These are phyloP conservation scores for Cossypha dichroa DNA, from an alignment of 2,797 vertebrate species.

Conservation along the genomic window DNA sequence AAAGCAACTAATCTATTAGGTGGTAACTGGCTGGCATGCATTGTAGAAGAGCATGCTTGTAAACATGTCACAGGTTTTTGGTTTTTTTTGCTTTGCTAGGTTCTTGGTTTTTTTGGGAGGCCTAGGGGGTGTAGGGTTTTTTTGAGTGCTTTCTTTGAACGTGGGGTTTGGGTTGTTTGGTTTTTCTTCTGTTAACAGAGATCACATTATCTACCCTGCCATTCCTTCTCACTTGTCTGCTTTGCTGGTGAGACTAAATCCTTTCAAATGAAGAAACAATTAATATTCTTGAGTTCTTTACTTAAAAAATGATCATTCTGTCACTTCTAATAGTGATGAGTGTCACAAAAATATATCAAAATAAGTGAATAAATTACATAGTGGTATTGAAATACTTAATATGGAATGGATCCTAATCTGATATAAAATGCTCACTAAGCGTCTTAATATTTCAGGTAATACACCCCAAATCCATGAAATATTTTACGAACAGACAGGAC, in stretches of 20 bases:
- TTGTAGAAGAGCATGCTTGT: background rate
- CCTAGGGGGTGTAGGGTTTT: rapidly evolving
- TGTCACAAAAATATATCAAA: background rate
- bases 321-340: background rate
- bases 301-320: background rate
- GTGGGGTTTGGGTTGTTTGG: rapidly evolving
- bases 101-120: background rate
- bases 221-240: background rate
- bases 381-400: background rate
- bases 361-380: background rate
- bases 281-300: background rate
- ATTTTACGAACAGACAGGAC: background rate
- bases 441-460: background rate
- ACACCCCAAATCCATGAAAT: background rate
- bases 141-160: background rate
- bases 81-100: background rate
- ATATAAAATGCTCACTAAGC: background rate
- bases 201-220: background rate
- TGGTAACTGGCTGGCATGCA: background rate
- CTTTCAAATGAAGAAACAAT: background rate
- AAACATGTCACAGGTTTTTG: background rate
- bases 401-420: background rate
- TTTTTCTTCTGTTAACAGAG: background rate
- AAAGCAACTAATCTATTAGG: background rate
- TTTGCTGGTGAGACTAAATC: background rate